Base-by-base conservation (phyloP, 1,140 invertebrate species). In the Calephelis nemesis region DNA sequence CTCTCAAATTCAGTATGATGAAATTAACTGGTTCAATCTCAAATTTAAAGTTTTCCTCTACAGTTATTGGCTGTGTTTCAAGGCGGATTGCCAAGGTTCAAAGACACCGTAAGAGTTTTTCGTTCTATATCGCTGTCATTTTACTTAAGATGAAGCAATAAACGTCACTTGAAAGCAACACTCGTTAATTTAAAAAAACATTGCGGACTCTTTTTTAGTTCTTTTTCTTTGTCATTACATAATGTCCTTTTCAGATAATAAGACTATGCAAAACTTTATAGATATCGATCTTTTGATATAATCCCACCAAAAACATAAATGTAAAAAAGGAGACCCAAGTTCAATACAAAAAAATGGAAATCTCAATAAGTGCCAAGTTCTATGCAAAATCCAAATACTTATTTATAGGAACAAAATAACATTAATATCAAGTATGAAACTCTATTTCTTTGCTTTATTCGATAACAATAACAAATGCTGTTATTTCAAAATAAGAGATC, bases 101-200 rank as follows among this genome's bases (percentile, higher is more conserved):
- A 88, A 90, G 87, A 82, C 86, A 82, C 30, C 54, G 75, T 69
- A 84, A 79, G 79, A 83, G 75, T 85, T 84, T 85, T 85, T 88
- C 78, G 74, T 82, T 71, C 74, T 76, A 81, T 83, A 88, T 85
- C 79, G 82, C 81, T 83, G 87, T 90, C 82, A 83, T 87, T 85
- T 84, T 83, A 74, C 76, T 84, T 81, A 77, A 87, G 87, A 85
- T 87, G 88, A 88, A 81, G 82, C 82, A 84, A 89, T 88, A 87
- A 90, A 87, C 83, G 82, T 84, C 84, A 85, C 84, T 89, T 77
- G 84, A 83, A 83, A 79, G 81, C 75, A 82, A 84, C 83, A 75
- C 78, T 82, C 83, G 85, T 87, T 87, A 86, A 87, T 89, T 87
- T 82, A 71, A 69, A 74, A 80, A 86, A 82, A 79, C 77, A 79